Base-by-base conservation (phyloP, 2,797 vertebrate species). In the Chaetophractus vellerosus region DNA sequence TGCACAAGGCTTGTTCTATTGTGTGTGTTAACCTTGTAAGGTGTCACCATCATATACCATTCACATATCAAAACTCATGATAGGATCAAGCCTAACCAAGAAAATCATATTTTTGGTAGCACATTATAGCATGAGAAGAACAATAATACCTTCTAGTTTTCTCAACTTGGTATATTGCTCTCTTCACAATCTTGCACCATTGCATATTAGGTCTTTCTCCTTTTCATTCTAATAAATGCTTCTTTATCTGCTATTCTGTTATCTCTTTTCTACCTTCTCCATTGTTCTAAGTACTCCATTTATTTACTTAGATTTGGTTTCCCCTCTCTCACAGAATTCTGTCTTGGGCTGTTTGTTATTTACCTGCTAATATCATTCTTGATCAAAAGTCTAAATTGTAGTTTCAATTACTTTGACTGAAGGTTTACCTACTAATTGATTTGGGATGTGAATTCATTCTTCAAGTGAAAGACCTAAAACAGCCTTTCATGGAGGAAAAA, bases 381-480 rank as follows among this genome's bases (percentile, higher is more conserved):
- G 68, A 94, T 97, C 64, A 5, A 64, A 94, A 7, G 21, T 96
- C 96, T 94, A 96, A 97, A 97, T 0, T 94, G 31, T 68, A 3
- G 92, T 96, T 97, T 97, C 80, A 80, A 96, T 97, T 98, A 96
- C 72, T 78, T 59, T 61, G 6, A 68, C 55, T 2, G 21, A 82
- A 95, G 89, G 71, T 95, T 98, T 97, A 69, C 55, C 78, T 96
- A 55, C 64, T 98, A 98, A 97, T 97, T 97, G 83, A 64, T 97
- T 96, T 97, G 82, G 97, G 96, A 90, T 85, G 61, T 94, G 90
- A 96, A 96, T 93, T 91, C 83, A 93, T 97, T 98, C 91, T 96
- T 98, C 88, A 95, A 36, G 36, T 88, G 85, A 96, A 97, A 95
- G 76, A 79, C 84, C 26, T 71, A 36, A 8, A 96, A 24, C 64